These are phyloP conservation scores for Cynoglossus semilaevis DNA, from an alignment of 2,113 vertebrate genomes.

Conservation along the genomic window DNA sequence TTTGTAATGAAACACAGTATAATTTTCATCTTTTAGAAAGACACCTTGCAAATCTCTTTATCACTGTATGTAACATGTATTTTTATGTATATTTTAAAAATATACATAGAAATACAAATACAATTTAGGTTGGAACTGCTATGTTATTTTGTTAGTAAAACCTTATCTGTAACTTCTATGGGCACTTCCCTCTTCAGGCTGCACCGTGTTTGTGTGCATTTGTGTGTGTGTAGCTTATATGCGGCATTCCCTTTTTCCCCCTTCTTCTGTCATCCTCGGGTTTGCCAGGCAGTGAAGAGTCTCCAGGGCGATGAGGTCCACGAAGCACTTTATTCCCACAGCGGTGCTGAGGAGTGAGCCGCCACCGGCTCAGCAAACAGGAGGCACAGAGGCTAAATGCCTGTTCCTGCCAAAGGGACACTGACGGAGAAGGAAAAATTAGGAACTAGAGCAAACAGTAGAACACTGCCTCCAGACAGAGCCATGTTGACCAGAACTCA, in stretches of 20 bases:
- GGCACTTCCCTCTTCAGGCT: not conserved
- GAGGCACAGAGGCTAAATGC: constrained; percentile 57
- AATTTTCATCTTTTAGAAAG: too few species aligned
- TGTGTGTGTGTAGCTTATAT: constrained; percentile 11
- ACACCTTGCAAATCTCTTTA: too few species aligned
- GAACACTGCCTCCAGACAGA: constrained; percentile 6
- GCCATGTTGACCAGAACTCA: constrained; percentile 10
- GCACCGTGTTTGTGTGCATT: constrained; percentile 1
- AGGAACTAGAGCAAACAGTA: constrained; percentile 14
- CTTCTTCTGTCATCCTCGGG: constrained; percentile 25
- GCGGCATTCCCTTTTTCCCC: constrained; percentile 12
- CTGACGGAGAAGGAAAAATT: constrained; percentile 28
- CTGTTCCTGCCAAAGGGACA: constrained; percentile 44
- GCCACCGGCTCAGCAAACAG: constrained; percentile 58
- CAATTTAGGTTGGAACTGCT: too few species aligned
- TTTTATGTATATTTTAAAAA: too few species aligned
- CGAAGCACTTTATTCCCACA: constrained; percentile 41
- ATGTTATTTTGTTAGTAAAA: constrained; percentile 12
- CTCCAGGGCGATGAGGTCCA: constrained; percentile 38
- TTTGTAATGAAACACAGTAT: too few species aligned
- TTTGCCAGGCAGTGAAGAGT: constrained; percentile 37
- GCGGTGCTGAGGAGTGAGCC: constrained; percentile 35
- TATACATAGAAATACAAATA: too few species aligned
- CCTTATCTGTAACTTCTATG: constrained; percentile 2
- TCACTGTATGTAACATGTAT: too few species aligned